Evolutionary conservation across 2,113 vertebrate species (phyloP).

Genomic region (Podiceps cristatus): DNA sequence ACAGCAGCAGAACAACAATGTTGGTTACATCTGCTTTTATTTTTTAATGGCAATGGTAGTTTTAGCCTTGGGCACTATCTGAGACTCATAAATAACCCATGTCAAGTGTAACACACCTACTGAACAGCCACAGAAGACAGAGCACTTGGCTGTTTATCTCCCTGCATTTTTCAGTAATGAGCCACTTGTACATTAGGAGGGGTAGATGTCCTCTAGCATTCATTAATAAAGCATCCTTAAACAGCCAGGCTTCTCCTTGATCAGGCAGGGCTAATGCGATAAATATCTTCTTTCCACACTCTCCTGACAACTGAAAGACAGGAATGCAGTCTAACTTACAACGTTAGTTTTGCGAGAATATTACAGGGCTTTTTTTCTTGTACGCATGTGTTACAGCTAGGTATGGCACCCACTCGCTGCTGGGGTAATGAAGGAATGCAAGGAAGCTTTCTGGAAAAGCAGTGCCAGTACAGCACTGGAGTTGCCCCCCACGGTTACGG

Average conservation of each 20-base stretch:
- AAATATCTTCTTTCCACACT: slow-evolving; percentile 64
- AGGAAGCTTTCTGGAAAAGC: background rate
- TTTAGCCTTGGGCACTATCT: slow-evolving; percentile 61
- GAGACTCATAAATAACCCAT: slow-evolving; percentile 63
- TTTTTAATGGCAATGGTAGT: slow-evolving; percentile 63
- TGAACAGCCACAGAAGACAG: slow-evolving; percentile 41
- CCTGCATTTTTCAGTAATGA: slow-evolving; percentile 61
- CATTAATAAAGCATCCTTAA: slow-evolving; percentile 70
- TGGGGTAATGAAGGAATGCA: rapidly evolving
- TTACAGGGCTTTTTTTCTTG: background rate
- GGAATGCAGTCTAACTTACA: slow-evolving; percentile 51
- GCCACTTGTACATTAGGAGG: slow-evolving; percentile 24
- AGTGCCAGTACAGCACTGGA: background rate
- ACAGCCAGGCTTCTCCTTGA: slow-evolving; percentile 55
- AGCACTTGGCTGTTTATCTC: slow-evolving; percentile 60
- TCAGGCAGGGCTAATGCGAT: slow-evolving; percentile 46
- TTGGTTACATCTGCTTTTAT: slow-evolving; percentile 57
- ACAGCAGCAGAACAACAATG: background rate
- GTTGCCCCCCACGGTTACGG: rapidly evolving
- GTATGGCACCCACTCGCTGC: rapidly evolving
- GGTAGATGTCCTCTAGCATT: slow-evolving; percentile 66
- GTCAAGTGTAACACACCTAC: slow-evolving; percentile 66
- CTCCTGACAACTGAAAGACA: slow-evolving; percentile 58
- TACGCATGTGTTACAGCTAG: rapidly evolving
- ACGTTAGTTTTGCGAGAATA: background rate